Percentiles rank a stretch among this genome's conserved stretches.
Evolutionary conservation across 2,888 invertebrate genomes (phyloP).

Genomic region (Eupithecia inturbata): DNA sequence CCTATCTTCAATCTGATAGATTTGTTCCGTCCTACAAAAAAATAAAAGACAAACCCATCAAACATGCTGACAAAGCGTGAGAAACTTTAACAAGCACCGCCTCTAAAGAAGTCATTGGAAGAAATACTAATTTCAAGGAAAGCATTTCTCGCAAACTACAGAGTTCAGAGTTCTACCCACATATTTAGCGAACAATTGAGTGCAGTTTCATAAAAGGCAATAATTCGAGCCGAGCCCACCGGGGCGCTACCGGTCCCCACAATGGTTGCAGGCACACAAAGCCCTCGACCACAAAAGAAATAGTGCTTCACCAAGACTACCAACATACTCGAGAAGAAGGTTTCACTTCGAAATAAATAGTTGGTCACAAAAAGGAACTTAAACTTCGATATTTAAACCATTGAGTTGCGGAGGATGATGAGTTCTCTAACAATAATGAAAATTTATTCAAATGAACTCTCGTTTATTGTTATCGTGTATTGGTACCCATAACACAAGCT

Average conservation of each 20-base stretch:
- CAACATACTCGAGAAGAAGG: background rate
- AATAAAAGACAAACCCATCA: background rate
- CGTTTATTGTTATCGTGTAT: no score
- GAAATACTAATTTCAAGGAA: constrained; percentile 12
- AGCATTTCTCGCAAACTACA: constrained; percentile 25
- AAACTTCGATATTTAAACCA: background rate
- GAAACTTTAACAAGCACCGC: background rate
- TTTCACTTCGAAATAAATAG: background rate
- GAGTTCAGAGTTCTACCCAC: constrained; percentile 35
- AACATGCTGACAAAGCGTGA: background rate
- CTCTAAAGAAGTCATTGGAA: background rate
- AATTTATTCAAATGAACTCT: background rate
- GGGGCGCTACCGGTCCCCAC: constrained; percentile 75
- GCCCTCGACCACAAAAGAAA: constrained; percentile 44
- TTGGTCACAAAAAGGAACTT: background rate
- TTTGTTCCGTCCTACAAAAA: background rate
- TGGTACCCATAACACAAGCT: no score
- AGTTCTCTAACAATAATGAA: background rate
- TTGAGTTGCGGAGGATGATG: background rate
- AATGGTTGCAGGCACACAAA: constrained; percentile 63
- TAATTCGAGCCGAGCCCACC: constrained; percentile 68
- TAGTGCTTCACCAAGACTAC: constrained; percentile 9
- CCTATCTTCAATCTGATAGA: background rate
- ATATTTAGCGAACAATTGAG: constrained; percentile 49
- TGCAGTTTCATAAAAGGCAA: constrained; percentile 63